Percentiles rank a stretch among this genome's conserved stretches.
Evolutionary conservation across 2,113 vertebrate species (phyloP).

Genomic region (Canis aureus): DNA sequence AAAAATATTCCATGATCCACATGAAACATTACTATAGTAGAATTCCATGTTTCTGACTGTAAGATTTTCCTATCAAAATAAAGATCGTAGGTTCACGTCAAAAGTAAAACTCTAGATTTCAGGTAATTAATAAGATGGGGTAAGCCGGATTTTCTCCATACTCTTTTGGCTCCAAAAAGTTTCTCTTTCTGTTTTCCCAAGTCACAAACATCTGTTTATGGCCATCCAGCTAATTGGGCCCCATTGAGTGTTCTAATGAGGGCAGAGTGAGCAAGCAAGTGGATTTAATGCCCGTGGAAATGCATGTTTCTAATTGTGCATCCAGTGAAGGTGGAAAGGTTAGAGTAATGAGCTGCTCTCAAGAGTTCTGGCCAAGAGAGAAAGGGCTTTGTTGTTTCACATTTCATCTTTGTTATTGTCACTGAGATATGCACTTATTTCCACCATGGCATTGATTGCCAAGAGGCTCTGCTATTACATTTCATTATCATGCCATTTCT

Average conservation of each 20-base stretch:
- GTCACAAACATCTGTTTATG: conserved; percentile 82
- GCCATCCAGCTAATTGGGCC: conserved; percentile 76
- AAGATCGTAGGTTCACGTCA: conserved; percentile 16
- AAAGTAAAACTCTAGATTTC: conserved; percentile 51
- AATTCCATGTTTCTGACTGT: background rate
- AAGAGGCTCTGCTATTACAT: conserved; percentile 72
- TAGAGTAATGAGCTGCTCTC: conserved; percentile 79
- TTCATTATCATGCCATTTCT: conserved; percentile 79
- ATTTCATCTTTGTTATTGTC: conserved; percentile 75
- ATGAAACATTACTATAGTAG: background rate
- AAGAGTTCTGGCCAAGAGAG: conserved; percentile 66
- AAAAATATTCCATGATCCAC: background rate
- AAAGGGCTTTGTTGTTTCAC: conserved; percentile 79
- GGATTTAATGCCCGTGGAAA: conserved; percentile 74
- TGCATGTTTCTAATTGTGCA: conserved; percentile 78
- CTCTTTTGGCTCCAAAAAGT: conserved; percentile 65
- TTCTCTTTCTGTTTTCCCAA: conserved; percentile 74
- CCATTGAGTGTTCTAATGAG: conserved; percentile 73
- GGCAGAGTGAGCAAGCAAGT: conserved; percentile 56
- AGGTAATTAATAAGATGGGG: conserved; percentile 48
- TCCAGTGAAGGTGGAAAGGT: conserved; percentile 80
- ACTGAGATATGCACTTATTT: conserved; percentile 76
- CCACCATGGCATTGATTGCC: conserved; percentile 67
- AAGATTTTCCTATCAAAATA: conserved; percentile 19
- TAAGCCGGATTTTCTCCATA: conserved; percentile 56